Conservation (phyloP, 2,797 vertebrate species). For the Pogonophryne albipinna region DNA sequence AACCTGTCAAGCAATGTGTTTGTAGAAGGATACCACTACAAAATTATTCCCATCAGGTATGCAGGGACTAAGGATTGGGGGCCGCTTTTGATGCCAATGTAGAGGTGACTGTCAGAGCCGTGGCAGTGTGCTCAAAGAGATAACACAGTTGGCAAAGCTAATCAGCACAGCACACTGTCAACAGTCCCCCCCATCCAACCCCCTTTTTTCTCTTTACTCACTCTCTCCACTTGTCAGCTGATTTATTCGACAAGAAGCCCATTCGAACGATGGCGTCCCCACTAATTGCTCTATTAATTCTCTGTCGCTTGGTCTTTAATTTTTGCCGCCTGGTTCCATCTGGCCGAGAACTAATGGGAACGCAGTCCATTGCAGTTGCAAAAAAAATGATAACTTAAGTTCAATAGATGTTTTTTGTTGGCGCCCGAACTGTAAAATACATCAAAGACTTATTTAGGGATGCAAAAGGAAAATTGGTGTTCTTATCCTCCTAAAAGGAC, state of each 20-base stretch:
- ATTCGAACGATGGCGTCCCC: slow-evolving; percentile 54
- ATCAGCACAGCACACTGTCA: slow-evolving; percentile 57
- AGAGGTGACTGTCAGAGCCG: slow-evolving; percentile 53
- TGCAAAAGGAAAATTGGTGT: not conserved
- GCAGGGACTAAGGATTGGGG: slow-evolving; percentile 18
- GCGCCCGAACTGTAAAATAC: not conserved
- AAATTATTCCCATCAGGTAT: slow-evolving; percentile 40
- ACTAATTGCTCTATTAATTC: slow-evolving; percentile 79
- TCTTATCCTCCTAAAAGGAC: not conserved
- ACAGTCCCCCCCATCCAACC: slow-evolving; percentile 23
- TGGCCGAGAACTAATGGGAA: slow-evolving; percentile 57
- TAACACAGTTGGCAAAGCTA: slow-evolving; percentile 56
- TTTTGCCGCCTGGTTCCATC: slow-evolving; percentile 63
- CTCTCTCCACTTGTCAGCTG: slow-evolving; percentile 62
- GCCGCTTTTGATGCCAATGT: slow-evolving; percentile 36
- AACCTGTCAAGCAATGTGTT: slow-evolving; percentile 24
- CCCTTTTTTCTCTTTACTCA: slow-evolving; percentile 49
- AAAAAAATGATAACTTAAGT: slow-evolving; percentile 9
- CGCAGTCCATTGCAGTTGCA: slow-evolving; percentile 27
- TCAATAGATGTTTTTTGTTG: slow-evolving; percentile 16
- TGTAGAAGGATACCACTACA: slow-evolving; percentile 39
- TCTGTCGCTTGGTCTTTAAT: slow-evolving; percentile 71
- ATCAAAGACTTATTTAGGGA: not conserved
- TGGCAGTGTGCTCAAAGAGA: slow-evolving; percentile 54
- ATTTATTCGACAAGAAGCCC: slow-evolving; percentile 62